Conservation (phyloP, 2,113 vertebrate species). For the Sander lucioperca region DNA sequence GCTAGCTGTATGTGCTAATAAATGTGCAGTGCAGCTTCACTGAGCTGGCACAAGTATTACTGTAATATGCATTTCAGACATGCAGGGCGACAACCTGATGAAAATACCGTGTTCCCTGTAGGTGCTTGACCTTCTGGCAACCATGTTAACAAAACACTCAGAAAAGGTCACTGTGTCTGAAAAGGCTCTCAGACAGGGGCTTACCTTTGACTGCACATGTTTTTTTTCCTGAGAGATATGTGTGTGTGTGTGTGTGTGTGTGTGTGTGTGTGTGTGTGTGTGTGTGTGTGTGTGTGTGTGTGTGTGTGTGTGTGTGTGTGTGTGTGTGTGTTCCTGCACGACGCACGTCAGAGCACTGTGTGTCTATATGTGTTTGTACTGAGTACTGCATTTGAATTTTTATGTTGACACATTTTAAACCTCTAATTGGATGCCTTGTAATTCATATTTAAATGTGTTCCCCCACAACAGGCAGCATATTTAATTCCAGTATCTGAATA, state of each 20-base stretch:
- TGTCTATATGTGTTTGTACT: slow-evolving; percentile 11
- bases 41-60: slow-evolving; percentile 12
- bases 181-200: slow-evolving; percentile 36
- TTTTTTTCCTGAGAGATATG: not conserved
- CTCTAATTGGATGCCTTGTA: slow-evolving; percentile 39
- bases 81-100: slow-evolving; percentile 22
- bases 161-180: slow-evolving; percentile 46
- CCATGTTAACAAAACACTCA: slow-evolving; percentile 31
- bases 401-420: slow-evolving; percentile 39
- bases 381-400: not conserved
- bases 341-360: not conserved
- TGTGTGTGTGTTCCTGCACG: not conserved
- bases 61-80: slow-evolving; percentile 18
- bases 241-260: not conserved
- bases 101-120: slow-evolving; percentile 27
- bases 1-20: not conserved
- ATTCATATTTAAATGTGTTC: slow-evolving; percentile 45
- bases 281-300: not conserved
- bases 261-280: slow-evolving; percentile 14
- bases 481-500: slow-evolving; percentile 13
- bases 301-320: not conserved
- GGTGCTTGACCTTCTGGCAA: slow-evolving; percentile 49
- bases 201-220: slow-evolving; percentile 5
- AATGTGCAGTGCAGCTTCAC: slow-evolving; percentile 3
- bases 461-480: slow-evolving; percentile 19